Evolutionary conservation across 2,113 vertebrate species (phyloP), one percentile per base, ranked within the genome.

Genomic region (Cettia cetti): DNA sequence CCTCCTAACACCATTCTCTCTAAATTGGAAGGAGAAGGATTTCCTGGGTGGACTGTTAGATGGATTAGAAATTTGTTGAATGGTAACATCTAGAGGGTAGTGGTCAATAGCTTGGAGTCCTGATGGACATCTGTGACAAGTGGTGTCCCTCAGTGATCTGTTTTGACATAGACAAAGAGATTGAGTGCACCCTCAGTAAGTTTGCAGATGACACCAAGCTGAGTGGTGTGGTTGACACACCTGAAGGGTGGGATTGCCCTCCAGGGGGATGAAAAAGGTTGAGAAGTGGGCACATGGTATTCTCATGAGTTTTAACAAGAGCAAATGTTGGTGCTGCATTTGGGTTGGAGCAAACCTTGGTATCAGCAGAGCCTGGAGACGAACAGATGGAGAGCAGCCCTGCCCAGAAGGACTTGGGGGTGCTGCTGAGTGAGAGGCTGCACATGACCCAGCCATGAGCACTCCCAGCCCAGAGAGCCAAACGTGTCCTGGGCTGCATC

Each of bases 341-440:
- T 45, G 39, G 22, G 2, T 6, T 4, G 2, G 26, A 21, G 2
- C 47, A 44, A 4, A 1, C 47, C 23, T 2, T 0, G 0, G 8
- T 26, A 26, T 2, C 39, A 61, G 1, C 47, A 11, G 20, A 44
- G 39, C 26, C 47, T 63, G 80, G 19, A 39, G 7, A 60, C 52
- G 37, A 10, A 4, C 20, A 71, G 27, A 17, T 11, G 3, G 4
- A 71, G 37, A 61, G 45, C 52, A 47, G 63, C 42, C 63, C 27
- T 57, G 63, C n/a, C 17, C 13, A 33, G n/a, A 33, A 15, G 52
- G n/a, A 24, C 42, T 8, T 17, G n/a, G 21, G n/a, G 33, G 5
- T 56, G 52, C 33, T 68, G 78, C 15, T 47, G 52, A 22, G 13
- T 33, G 52, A 68, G 63, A 47, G 63, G 52, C 63, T 57, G 63